Percentiles rank a stretch among this genome's conserved stretches.
Evolutionary conservation across 2,113 vertebrate species (phyloP).

Genomic region (Oenanthe melanoleuca): DNA sequence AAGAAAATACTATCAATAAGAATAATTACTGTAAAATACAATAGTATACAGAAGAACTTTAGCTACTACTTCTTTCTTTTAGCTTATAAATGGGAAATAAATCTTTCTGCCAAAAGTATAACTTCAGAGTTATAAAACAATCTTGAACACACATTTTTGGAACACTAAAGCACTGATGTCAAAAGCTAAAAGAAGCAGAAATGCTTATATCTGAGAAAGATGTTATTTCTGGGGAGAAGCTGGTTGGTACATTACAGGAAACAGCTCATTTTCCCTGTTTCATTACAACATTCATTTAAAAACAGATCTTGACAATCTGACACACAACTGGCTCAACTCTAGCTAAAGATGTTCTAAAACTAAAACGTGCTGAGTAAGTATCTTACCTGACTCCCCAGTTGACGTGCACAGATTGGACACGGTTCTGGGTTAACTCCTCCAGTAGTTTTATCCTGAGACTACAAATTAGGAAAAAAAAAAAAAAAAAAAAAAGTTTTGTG

Average conservation of each 20-base stretch:
- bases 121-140: not conserved
- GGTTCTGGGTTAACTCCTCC: slow-evolving; percentile 95
- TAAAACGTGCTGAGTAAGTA: not conserved
- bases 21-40: not conserved
- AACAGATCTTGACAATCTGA: not conserved
- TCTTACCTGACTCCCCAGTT: slow-evolving; percentile 91
- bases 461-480: not conserved
- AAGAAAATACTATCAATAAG: not conserved
- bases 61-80: not conserved
- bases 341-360: not conserved
- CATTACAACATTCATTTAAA: not conserved
- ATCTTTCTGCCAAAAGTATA: not conserved
- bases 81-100: not conserved
- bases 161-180: not conserved
- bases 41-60: not conserved
- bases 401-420: slow-evolving; percentile 94
- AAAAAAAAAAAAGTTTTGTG: not conserved
- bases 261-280: not conserved
- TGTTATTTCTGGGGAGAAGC: not conserved
- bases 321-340: not conserved
- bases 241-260: not conserved
- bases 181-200: not conserved
- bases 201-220: not conserved
- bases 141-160: not conserved
- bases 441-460: slow-evolving; percentile 97